Evolutionary conservation across 2,888 invertebrate species (phyloP), one percentile per base, ranked within the genome.

Genomic region (Phytoseiulus persimilis): DNA sequence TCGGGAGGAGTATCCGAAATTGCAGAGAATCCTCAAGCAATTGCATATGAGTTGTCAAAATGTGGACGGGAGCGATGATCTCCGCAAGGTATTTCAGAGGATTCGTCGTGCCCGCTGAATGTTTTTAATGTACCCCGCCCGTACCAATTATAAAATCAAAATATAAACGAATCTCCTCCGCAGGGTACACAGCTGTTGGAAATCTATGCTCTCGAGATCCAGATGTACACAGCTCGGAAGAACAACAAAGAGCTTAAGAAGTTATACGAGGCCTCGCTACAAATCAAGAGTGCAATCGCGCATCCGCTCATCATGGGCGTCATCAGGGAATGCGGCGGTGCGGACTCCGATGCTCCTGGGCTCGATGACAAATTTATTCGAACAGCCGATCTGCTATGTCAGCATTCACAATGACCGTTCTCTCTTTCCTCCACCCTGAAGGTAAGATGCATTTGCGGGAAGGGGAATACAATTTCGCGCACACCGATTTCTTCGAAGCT

Each of bases 301-400:
- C 99, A 99, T 95, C 99, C 99, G 2, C 94, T 99, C 46, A 99
- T 99, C 92, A 98, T 99, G 98, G 99, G 99, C 28, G 98, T 99
- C 65, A 99, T 99, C 91, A 94, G 98, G 95, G 96, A 87, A 45
- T 87, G 87, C 33, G 87, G 87, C 28, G 87, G 87, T 45, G 39
- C 9, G 39, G 3, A 39, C 39, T 9, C 39, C 9, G 9, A 39
- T 39, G 9, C 39, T 6, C 39, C 39, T n/a, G n/a, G n/a, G 9
- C 39, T 39, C 3, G 39, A 39, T 3, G 39, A 6, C 5, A 39
- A 39, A 39, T 3, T 39, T 39, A 39, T 39, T 39, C 39, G 9
- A 39, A 39, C 9, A 39, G 3, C 39, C 39, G 39, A 39, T 39
- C 9, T 9, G 5, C 39, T 6, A 39, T 9, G 39, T 39, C 39